These are phyloP conservation scores for Ictidomys tridecemlineatus DNA, from an alignment of 2,113 vertebrate species.

Conservation along the genomic window DNA sequence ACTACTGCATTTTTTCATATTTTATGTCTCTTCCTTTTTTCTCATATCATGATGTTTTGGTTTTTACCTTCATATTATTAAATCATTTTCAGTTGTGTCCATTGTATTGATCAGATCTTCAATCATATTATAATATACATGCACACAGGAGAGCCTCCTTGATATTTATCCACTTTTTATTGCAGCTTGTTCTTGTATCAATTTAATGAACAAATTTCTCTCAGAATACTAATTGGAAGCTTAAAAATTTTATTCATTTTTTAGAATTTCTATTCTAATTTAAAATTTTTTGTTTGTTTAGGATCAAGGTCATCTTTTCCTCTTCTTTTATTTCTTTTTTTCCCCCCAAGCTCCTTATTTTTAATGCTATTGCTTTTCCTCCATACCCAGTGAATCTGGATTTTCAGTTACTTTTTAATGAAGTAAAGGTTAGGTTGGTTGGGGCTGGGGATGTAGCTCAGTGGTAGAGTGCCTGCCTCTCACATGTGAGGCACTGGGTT, in stretches of 20 bases:
- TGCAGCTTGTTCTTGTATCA: neutral
- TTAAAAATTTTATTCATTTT: neutral
- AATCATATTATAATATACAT: neutral
- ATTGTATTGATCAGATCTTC: neutral
- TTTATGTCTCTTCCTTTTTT: neutral
- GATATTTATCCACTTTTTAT: neutral
- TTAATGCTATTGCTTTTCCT: neutral
- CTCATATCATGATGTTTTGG: neutral
- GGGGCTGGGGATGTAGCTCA: too few relatives aligned
- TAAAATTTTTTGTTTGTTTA: neutral
- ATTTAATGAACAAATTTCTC: neutral
- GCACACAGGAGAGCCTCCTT: neutral
- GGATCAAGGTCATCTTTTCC: neutral
- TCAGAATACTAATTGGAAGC: neutral
- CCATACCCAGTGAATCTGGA: neutral
- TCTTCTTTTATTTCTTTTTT: neutral
- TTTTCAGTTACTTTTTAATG: conserved; percentile 20
- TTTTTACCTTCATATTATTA: neutral
- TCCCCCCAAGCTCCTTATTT: neutral
- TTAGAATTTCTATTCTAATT: neutral
- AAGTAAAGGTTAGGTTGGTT: neutral
- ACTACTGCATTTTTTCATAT: neutral
- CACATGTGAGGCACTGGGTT: too few relatives aligned
- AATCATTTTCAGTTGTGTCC: neutral
- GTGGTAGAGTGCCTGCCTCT: too few relatives aligned